Conservation (phyloP, 2,113 vertebrate genomes). For the Aepyceros melampus region DNA sequence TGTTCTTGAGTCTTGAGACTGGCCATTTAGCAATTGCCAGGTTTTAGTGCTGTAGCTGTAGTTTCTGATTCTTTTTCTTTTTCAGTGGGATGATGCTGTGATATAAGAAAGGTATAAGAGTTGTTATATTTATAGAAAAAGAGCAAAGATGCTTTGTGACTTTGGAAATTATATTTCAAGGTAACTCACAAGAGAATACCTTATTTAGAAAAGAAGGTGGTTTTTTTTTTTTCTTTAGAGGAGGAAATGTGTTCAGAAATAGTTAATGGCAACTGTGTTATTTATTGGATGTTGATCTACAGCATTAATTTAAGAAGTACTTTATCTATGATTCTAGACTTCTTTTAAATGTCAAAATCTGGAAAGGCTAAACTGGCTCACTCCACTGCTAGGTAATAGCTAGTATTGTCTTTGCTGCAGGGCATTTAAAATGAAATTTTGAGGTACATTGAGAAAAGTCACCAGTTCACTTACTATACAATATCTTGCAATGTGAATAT, state of each 20-base stretch:
- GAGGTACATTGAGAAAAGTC: slow-evolving; percentile 43
- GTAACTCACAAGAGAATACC: background rate
- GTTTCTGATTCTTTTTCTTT: background rate
- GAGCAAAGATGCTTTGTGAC: slow-evolving; percentile 9
- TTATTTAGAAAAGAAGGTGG: slow-evolving; percentile 21
- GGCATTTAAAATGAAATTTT: slow-evolving; percentile 57
- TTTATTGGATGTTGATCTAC: slow-evolving; percentile 32
- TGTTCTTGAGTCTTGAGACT: background rate
- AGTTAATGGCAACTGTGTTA: background rate
- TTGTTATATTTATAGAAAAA: slow-evolving; percentile 10
- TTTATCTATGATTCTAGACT: background rate
- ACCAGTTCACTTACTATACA: slow-evolving; percentile 21
- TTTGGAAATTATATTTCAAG: slow-evolving; percentile 16
- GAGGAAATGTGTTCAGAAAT: slow-evolving; percentile 1
- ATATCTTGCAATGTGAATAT: slow-evolving; percentile 42
- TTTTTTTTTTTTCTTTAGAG: slow-evolving; percentile 33
- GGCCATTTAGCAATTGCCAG: background rate
- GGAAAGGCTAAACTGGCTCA: background rate
- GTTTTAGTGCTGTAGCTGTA: background rate
- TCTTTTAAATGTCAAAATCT: slow-evolving; percentile 38
- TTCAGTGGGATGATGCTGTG: background rate
- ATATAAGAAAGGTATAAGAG: background rate
- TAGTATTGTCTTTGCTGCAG: slow-evolving; percentile 40
- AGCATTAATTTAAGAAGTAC: slow-evolving; percentile 13
- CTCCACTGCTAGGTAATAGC: background rate